Base-by-base conservation (phyloP, 2,888 invertebrate species). In the Auanema freiburgensis region DNA sequence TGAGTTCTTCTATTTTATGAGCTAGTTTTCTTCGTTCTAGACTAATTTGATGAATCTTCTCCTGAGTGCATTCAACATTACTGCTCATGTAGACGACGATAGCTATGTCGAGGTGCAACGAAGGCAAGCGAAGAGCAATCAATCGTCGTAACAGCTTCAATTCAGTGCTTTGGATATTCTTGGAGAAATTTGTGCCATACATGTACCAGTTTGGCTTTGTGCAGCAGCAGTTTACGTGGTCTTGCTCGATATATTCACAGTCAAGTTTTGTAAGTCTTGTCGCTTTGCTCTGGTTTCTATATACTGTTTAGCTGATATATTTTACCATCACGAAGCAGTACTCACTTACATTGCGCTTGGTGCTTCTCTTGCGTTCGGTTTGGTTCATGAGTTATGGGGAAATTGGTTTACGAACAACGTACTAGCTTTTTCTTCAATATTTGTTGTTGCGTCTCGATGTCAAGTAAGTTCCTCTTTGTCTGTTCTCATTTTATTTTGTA, bases 141-240 rank as follows among this genome's bases (percentile, higher is more conserved):
- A n/a, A n/a, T n/a, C n/a, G n/a, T n/a, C 33, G 8, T 16, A 52
- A 24, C n/a, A 12, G 2, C 14, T 14, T 2, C 14, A 1, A 61
- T 65, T 40, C 66, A 74, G 74, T 21, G 49, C 69, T 14, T 44
- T 74, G 23, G 74, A 74, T 53, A 66, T 76, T 12, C 18, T 78
- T 49, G 67, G 76, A 49, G 72, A 78, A 57, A 61, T 80, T 33
- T 63, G 78, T 60, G 71, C 79, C 21, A 63, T 77, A 23, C 78
- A 73, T 61, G 56, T 77, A 14, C 73, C 76, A 0, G 71, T 76
- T 23, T 76, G 76, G 76, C 69, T 69, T 1, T 73, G 74, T 60
- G 76, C 75, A 16, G 69, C 63, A 4, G 73, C 69, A 10, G 63
- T 75, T 51, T 72, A 72, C 63, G 63, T 72, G 12, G 74, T 72